These are phyloP conservation scores for Mylabris phalerata DNA, from an alignment of 1,140 invertebrate genomes.

Conservation along the genomic window DNA sequence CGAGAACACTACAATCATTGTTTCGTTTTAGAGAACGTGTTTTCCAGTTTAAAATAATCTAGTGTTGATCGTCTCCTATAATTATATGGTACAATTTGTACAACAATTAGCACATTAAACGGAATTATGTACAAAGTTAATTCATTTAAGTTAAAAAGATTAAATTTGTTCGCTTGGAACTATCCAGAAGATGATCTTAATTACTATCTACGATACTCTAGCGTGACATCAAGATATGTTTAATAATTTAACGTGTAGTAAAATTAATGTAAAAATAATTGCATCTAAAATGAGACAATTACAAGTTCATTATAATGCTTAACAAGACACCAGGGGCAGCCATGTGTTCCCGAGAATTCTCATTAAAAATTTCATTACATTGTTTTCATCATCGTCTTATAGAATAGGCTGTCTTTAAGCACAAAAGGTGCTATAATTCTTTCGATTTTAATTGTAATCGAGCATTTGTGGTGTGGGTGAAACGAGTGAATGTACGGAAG, in stretches of 20 bases:
- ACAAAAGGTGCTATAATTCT: no score
- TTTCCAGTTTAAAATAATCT: background rate
- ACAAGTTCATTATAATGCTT: conserved; percentile 33
- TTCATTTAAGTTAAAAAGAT: conserved; percentile 24
- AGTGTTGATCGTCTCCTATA: background rate
- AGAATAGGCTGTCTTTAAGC: no score
- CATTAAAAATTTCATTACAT: no score
- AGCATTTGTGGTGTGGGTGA: no score
- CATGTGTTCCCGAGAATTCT: conserved; percentile 13
- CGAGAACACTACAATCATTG: background rate
- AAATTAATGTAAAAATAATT: conserved; percentile 40
- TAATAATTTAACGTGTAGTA: conserved; percentile 25
- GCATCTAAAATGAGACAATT: conserved; percentile 36
- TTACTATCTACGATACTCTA: conserved; percentile 30
- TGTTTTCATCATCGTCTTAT: no score
- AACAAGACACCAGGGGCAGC: conserved; percentile 29
- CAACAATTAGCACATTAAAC: conserved; percentile 20
- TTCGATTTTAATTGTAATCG: no score
- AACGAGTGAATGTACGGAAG: no score
- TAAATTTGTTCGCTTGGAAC: conserved; percentile 33
- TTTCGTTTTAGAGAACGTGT: background rate
- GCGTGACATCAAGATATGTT: conserved; percentile 31
- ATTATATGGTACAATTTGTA: conserved; percentile 15
- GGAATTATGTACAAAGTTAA: conserved; percentile 21
- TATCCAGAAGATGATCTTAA: conserved; percentile 32